These are phyloP conservation scores for Diadema setosum DNA, from an alignment of 35 echinoderm and acorn worm species.

Conservation along the genomic window DNA sequence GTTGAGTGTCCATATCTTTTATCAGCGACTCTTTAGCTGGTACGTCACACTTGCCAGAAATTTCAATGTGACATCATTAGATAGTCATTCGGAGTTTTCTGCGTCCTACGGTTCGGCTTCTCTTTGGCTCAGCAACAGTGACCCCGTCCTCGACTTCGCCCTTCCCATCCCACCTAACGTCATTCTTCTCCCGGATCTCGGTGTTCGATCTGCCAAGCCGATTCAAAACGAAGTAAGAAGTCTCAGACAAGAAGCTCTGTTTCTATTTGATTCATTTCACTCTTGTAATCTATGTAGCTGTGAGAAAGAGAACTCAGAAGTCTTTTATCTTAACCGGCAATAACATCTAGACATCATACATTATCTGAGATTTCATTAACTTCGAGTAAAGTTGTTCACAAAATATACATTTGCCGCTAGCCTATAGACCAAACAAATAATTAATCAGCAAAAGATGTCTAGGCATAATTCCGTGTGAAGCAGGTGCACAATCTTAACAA, in stretches of 20 bases:
- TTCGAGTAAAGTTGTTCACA: too few species aligned
- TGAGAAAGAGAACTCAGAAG: too few species aligned
- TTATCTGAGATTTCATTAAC: too few species aligned
- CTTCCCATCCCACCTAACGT: background rate
- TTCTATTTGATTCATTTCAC: too few species aligned
- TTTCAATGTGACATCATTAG: background rate
- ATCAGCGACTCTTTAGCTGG: background rate
- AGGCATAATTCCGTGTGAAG: too few species aligned
- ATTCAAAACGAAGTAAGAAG: background rate
- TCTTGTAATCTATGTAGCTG: too few species aligned
- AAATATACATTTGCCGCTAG: too few species aligned
- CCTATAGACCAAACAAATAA: too few species aligned
- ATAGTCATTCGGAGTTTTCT: background rate
- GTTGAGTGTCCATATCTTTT: background rate
- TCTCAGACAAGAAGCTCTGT: background rate
- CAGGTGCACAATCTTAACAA: too few species aligned
- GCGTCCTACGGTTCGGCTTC: background rate
- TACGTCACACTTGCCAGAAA: background rate
- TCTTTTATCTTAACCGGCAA: too few species aligned
- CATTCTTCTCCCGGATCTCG: background rate
- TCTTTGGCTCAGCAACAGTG: background rate
- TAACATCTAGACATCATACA: too few species aligned
- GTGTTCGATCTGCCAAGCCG: background rate
- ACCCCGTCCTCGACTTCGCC: background rate
- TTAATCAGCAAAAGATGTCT: too few species aligned